Evolutionary conservation across 2,797 vertebrate species (phyloP).

Genomic region (Myotis pilosus): DNA sequence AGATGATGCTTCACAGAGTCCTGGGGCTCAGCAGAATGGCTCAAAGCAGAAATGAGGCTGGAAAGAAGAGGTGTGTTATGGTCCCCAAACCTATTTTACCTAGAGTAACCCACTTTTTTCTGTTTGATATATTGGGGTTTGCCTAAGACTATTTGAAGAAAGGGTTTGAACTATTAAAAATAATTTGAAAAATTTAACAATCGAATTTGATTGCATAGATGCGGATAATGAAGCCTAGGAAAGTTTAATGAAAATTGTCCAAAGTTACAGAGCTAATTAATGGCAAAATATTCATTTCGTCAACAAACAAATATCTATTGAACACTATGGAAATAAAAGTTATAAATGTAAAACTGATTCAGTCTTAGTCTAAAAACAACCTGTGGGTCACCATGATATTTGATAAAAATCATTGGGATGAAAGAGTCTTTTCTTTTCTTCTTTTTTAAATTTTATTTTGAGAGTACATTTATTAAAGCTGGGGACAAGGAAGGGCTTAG

Average conservation of each 20-base stretch:
- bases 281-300: background rate
- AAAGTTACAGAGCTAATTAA: background rate
- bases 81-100: background rate
- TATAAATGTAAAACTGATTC: background rate
- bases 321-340: conserved; percentile 15
- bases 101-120: background rate
- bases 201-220: background rate
- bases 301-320: background rate
- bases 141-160: conserved; percentile 17
- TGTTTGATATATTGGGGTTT: background rate
- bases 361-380: background rate
- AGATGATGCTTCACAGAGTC: background rate
- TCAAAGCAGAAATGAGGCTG: background rate
- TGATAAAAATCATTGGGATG: background rate
- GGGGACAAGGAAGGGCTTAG: background rate
- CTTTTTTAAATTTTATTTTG: background rate
- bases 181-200: background rate
- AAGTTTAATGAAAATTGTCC: background rate
- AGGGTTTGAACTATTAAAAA: background rate
- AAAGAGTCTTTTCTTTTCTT: background rate
- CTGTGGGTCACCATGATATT: background rate
- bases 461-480: background rate
- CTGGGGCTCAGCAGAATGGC: background rate
- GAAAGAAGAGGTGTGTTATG: background rate
- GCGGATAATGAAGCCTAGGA: background rate